These are phyloP conservation scores for Toxotes chatareus DNA, from an alignment of 2,113 vertebrate species.

Conservation along the genomic window DNA sequence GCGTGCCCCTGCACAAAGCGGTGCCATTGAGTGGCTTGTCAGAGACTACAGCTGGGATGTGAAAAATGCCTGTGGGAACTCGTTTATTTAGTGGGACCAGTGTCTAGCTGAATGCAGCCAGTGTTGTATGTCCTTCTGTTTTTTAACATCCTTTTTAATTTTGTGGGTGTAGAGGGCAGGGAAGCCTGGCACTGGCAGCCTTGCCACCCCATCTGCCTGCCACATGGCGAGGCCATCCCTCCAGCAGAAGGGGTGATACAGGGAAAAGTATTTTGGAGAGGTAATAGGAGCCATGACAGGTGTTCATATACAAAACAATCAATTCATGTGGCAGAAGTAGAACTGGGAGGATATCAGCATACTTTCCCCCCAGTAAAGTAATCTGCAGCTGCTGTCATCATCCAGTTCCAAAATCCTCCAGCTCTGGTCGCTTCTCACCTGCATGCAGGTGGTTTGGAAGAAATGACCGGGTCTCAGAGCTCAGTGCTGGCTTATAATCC, in stretches of 20 bases:
- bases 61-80: conserved; percentile 57
- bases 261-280: conserved; percentile 4
- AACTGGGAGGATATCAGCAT: conserved; percentile 6
- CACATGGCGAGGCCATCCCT: conserved; percentile 44
- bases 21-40: conserved; percentile 52
- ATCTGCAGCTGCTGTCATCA: conserved; percentile 45
- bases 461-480: conserved; percentile 47
- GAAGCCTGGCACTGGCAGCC: conserved; percentile 54
- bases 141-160: conserved; percentile 56
- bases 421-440: conserved; percentile 46
- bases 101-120: conserved; percentile 40
- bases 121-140: conserved; percentile 51
- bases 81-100: conserved; percentile 57
- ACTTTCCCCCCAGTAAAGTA: not conserved
- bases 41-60: conserved; percentile 50
- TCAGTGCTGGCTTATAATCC: conserved; percentile 59
- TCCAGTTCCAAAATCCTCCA: conserved; percentile 26
- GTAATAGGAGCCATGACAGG: conserved; percentile 8
- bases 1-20: conserved; percentile 34
- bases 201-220: conserved; percentile 68
- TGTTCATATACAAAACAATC: conserved; percentile 63
- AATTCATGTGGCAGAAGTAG: conserved; percentile 32
- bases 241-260: conserved; percentile 16
- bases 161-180: conserved; percentile 43
- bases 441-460: conserved; percentile 47